A percentile compares a stretch with the other conserved stretches of the same genome.
Conservation (phyloP, 2,113 vertebrate species). For the Pangasianodon gigas region DNA sequence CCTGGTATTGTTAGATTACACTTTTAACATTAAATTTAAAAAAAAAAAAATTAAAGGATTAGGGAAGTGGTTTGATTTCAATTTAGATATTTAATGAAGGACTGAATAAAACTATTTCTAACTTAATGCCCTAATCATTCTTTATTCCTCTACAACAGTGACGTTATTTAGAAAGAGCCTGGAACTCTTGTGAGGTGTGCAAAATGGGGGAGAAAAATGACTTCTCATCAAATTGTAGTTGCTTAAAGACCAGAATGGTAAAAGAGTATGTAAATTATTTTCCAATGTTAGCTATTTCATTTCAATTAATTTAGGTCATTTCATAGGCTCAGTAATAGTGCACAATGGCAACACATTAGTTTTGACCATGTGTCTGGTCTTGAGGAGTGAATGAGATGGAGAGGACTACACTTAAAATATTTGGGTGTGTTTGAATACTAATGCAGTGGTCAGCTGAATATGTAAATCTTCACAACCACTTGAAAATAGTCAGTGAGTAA, state of each 20-base stretch:
- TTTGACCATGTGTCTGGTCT: not conserved
- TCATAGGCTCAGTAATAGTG: not conserved
- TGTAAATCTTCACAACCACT: not conserved
- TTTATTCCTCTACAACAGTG: conserved; percentile 23
- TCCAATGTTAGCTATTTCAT: not conserved
- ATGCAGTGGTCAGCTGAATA: not conserved
- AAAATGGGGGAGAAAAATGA: too few relatives aligned
- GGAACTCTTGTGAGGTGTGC: not conserved
- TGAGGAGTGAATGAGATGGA: not conserved
- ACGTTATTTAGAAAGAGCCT: not conserved
- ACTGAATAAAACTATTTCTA: not conserved
- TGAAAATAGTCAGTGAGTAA: not conserved
- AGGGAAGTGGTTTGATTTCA: too few relatives aligned
- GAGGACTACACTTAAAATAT: not conserved
- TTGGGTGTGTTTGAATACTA: conserved; percentile 1
- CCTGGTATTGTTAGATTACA: not conserved
- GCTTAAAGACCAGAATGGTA: not conserved
- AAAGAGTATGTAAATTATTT: not conserved
- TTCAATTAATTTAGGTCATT: not conserved
- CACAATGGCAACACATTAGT: not conserved
- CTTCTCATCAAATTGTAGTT: not conserved
- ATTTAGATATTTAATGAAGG: not conserved
- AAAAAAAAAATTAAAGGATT: not conserved
- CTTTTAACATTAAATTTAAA: not conserved
- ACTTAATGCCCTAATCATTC: not conserved